Percentiles rank a stretch among this genome's conserved stretches.
Conservation (phyloP, 1,140 invertebrate genomes). For the Tetramorium alpestre region DNA sequence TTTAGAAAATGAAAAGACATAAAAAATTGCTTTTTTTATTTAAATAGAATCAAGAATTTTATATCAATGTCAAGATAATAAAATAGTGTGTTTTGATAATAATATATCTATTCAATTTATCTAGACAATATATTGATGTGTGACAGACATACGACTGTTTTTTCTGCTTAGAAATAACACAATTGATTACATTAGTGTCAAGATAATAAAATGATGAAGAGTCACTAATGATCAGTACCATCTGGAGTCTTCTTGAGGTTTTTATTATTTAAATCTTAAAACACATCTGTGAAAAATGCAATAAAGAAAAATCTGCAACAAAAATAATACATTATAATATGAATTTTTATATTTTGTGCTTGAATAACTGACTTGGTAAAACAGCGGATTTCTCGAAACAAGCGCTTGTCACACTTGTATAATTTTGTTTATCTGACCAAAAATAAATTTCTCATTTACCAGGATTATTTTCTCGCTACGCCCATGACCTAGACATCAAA, state of each 20-base stretch:
- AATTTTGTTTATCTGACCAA: not conserved
- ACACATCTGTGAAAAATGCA: not conserved
- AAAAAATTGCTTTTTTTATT: no score
- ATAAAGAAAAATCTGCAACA: not conserved
- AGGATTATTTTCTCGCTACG: conserved; percentile 3
- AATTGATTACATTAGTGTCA: no score
- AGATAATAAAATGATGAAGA: not conserved
- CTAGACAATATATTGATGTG: no score
- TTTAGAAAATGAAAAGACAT: not conserved
- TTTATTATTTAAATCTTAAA: not conserved
- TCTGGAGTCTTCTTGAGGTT: not conserved
- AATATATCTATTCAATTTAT: no score
- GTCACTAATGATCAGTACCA: not conserved
- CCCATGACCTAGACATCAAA: conserved; percentile 6
- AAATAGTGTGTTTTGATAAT: no score
- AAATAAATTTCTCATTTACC: not conserved
- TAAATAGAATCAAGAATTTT: no score
- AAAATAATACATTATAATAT: not conserved
- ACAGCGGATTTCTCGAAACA: not conserved
- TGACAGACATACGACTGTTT: no score
- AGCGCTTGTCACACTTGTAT: not conserved
- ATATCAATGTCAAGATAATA: no score
- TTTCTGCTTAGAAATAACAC: no score
- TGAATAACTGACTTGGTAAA: not conserved
- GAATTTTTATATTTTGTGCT: not conserved